These are phyloP conservation scores for Autographa gamma DNA, from an alignment of 2,888 invertebrate genomes.

Conservation along the genomic window DNA sequence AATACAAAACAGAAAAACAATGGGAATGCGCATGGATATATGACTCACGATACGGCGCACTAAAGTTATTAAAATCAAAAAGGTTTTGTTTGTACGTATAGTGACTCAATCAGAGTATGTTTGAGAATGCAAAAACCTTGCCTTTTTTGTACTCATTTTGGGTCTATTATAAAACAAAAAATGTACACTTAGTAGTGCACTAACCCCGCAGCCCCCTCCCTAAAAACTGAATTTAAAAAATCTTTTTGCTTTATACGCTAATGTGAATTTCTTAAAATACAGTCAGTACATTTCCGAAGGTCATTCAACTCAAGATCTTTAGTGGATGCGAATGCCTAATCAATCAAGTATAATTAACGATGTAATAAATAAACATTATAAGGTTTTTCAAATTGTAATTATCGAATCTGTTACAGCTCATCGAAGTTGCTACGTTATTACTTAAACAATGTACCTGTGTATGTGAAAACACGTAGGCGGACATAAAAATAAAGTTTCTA, in stretches of 20 bases:
- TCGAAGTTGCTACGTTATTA: neutral
- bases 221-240: no score
- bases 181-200: no score
- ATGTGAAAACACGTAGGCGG: neutral
- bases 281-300: neutral
- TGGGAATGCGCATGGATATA: neutral
- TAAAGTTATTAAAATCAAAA: neutral
- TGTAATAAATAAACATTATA: constrained; percentile 4
- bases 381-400: neutral
- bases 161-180: no score
- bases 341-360: constrained; percentile 1
- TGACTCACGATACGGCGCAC: neutral
- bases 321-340: neutral
- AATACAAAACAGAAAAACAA: neutral
- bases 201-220: no score
- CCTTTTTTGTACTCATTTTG: no score
- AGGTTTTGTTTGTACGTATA: no score
- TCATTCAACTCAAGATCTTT: constrained; percentile 4
- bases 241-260: neutral
- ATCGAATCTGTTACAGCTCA: neutral
- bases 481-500: neutral
- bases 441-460: neutral
- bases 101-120: no score
- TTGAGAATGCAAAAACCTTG: no score
- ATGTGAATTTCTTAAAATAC: neutral